Conservation (phyloP, 2,113 vertebrate species). For the Oenanthe oenanthe region DNA sequence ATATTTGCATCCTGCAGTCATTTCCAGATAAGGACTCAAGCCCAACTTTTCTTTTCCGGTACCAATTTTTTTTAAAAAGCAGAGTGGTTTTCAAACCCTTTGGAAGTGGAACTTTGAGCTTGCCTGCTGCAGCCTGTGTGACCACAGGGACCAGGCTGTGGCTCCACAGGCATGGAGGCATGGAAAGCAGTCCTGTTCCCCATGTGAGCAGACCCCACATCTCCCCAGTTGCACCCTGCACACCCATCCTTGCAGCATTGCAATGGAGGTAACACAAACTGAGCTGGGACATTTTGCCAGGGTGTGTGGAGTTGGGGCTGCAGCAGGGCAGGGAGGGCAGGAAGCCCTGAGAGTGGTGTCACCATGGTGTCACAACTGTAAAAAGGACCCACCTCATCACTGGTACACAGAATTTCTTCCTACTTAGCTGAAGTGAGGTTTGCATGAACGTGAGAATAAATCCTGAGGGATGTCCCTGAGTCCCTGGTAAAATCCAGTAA, state of each 20-base stretch:
- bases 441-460: background rate
- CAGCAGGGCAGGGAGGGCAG: background rate
- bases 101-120: background rate
- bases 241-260: rapidly evolving
- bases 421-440: background rate
- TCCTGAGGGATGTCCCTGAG: background rate
- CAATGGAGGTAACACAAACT: background rate
- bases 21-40: slow-evolving; percentile 24
- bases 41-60: background rate
- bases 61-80: background rate
- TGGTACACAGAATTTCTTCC: background rate
- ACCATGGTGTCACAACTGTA: rapidly evolving
- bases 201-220: rapidly evolving
- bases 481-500: background rate
- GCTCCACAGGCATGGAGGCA: background rate
- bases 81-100: background rate
- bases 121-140: background rate
- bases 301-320: background rate
- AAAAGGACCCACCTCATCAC: background rate
- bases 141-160: background rate
- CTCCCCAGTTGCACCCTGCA: background rate
- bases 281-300: background rate
- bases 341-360: background rate
- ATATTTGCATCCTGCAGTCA: slow-evolving; percentile 14
- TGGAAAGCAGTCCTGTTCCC: background rate